Conservation (phyloP, 2,113 vertebrate genomes). For the Ranitomeya imitator region DNA sequence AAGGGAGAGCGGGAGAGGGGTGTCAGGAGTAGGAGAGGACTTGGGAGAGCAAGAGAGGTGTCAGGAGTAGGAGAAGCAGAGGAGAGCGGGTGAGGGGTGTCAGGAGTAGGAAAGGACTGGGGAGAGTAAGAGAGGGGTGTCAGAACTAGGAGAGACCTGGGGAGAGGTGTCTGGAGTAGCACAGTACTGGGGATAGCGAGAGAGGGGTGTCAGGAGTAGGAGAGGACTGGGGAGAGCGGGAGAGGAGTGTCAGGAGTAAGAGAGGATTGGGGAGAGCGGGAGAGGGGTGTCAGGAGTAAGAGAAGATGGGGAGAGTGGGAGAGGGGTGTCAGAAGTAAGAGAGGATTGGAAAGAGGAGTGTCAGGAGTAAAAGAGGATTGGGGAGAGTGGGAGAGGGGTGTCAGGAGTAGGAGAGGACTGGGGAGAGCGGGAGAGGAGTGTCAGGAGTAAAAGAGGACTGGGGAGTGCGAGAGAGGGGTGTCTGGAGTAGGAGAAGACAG, state of each 20-base stretch:
- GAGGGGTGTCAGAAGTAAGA: slow-evolving; percentile 48
- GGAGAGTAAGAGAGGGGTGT: too few relatives aligned
- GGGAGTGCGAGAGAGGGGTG: slow-evolving; percentile 62
- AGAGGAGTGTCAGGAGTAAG: slow-evolving; percentile 53
- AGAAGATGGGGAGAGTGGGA: slow-evolving; percentile 60
- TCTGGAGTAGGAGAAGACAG: not conserved
- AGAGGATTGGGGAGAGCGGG: slow-evolving; percentile 57
- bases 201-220: slow-evolving; percentile 53
- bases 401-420: not conserved
- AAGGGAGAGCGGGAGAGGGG: too few relatives aligned
- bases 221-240: slow-evolving; percentile 57
- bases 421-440: not conserved
- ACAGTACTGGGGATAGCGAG: slow-evolving; percentile 60
- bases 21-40: too few relatives aligned
- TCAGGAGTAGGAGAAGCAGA: too few relatives aligned
- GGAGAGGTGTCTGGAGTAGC: too few relatives aligned
- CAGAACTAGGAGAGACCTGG: too few relatives aligned
- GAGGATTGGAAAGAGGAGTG: slow-evolving; percentile 54
- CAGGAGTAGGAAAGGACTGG: too few relatives aligned
- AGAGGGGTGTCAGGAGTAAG: slow-evolving; percentile 53
- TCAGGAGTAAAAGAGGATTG: not conserved
- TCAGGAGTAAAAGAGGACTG: slow-evolving; percentile 26
- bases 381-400: slow-evolving; percentile 61
- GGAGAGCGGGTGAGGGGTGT: too few relatives aligned
- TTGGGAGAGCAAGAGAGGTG: too few relatives aligned